These are phyloP conservation scores for Gouania willdenowi DNA, from an alignment of 2,797 vertebrate genomes.

Conservation along the genomic window DNA sequence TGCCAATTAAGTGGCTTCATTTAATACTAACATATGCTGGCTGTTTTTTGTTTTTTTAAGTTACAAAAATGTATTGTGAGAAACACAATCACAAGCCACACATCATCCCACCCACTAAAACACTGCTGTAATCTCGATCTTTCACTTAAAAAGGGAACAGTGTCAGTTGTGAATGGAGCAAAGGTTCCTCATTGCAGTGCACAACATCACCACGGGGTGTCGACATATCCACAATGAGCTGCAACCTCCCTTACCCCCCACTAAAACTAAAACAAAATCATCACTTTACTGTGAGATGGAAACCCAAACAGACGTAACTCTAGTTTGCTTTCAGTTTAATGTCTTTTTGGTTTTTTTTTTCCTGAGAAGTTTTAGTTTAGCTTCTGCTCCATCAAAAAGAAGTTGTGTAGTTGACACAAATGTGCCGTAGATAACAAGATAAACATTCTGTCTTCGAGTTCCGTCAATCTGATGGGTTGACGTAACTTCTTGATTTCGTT, in stretches of 20 bases:
- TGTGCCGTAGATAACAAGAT: too few species aligned
- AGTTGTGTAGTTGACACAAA: too few species aligned
- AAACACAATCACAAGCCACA: neutral
- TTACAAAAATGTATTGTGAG: neutral
- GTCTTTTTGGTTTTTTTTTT: neutral
- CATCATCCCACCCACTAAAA: neutral
- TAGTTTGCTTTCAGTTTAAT: too few species aligned
- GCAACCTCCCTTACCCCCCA: neutral
- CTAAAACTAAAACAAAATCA: neutral
- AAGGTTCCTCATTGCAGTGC: constrained; percentile 12
- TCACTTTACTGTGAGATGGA: constrained; percentile 32
- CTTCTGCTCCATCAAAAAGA: too few species aligned
- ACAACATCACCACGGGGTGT: constrained; percentile 49
- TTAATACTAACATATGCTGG: too few species aligned
- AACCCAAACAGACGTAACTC: constrained; percentile 9
- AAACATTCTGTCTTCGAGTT: too few species aligned
- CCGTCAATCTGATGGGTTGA: too few species aligned
- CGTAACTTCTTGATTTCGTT: too few species aligned
- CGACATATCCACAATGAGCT: constrained; percentile 52
- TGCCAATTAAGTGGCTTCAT: neutral
- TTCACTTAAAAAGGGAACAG: constrained; percentile 46
- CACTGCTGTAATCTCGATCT: constrained; percentile 21
- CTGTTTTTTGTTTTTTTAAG: neutral
- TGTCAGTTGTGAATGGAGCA: constrained; percentile 24
- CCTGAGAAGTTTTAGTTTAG: constrained; percentile 1